Evolutionary conservation across 30 jellyfish, hydroid and myxozoan species (phyloP).

Genomic region (Chrysaora quinquecirrha): DNA sequence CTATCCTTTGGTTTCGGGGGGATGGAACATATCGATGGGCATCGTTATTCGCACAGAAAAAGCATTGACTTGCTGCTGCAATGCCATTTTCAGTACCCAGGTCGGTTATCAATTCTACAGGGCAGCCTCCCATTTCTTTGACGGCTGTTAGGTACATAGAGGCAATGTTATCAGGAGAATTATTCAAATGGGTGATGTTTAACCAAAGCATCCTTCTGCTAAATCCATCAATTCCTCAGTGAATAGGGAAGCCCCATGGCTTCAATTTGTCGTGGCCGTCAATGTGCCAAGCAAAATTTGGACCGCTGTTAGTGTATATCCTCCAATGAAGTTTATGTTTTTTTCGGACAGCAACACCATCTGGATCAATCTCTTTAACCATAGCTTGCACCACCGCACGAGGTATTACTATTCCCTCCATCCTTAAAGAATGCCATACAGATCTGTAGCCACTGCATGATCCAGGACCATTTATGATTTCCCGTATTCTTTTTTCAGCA

Average conservation of each 20-base stretch:
- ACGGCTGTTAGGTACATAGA: conserved; percentile 14
- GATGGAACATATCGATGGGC: conserved; percentile 57
- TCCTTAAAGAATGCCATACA: not conserved
- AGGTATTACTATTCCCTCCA: not conserved
- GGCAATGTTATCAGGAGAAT: conserved; percentile 19
- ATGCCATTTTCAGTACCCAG: conserved; percentile 25
- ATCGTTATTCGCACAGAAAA: too few relatives aligned
- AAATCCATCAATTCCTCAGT: conserved; percentile 10
- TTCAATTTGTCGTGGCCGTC: conserved; percentile 17
- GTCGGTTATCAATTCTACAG: conserved; percentile 1
- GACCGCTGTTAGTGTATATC: not conserved
- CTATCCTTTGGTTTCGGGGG: conserved; percentile 59
- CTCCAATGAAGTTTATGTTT: not conserved
- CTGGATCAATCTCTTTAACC: not conserved
- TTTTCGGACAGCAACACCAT: not conserved
- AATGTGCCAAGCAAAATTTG: not conserved
- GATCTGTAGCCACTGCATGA: not conserved
- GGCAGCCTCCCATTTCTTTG: conserved; percentile 22
- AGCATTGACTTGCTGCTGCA: too few relatives aligned
- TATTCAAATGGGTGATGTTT: conserved; percentile 9
- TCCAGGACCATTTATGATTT: not conserved
- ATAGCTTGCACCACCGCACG: not conserved
- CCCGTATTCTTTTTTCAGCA: not conserved
- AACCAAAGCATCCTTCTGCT: conserved; percentile 10
- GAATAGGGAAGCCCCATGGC: conserved; percentile 21